Percentiles rank a stretch among this genome's conserved stretches.
These are phyloP conservation scores for Acrocephalus scirpaceus DNA, from an alignment of 2,797 vertebrate genomes.

Conservation along the genomic window DNA sequence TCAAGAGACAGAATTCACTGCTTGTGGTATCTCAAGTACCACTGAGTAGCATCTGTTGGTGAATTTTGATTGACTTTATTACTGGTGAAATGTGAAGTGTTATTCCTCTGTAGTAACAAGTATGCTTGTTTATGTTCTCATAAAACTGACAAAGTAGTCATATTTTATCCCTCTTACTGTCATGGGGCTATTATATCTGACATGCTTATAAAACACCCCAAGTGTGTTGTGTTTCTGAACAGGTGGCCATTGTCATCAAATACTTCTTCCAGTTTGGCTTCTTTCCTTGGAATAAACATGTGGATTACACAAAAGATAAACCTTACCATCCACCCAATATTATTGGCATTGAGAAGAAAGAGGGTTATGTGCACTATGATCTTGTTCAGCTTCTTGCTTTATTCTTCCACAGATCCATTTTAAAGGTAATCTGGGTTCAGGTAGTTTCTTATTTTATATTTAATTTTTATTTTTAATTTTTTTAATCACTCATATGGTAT, in stretches of 20 bases:
- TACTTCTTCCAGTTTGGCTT: constrained; percentile 99
- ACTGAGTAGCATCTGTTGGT: background rate
- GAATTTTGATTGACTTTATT: background rate
- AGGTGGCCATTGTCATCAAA: constrained; percentile 96
- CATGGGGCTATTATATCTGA: background rate
- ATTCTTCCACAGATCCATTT: constrained; percentile 97
- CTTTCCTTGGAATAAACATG: constrained; percentile 90
- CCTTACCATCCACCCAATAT: constrained; percentile 92
- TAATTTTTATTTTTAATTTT: background rate
- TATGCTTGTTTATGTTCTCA: background rate
- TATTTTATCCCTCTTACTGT: background rate
- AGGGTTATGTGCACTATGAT: constrained; percentile 95
- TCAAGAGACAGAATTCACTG: background rate
- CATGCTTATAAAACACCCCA: constrained; percentile 24
- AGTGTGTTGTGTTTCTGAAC: constrained; percentile 6
- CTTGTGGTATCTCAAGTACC: background rate
- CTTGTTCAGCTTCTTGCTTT: constrained; percentile 93
- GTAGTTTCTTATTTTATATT: background rate
- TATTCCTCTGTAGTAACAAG: background rate
- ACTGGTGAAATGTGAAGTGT: background rate
- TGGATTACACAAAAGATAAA: constrained; percentile 83
- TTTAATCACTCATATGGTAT: background rate
- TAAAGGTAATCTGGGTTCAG: constrained; percentile 84
- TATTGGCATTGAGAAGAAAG: constrained; percentile 97
- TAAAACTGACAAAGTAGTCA: background rate